A percentile compares a stretch with the other conserved stretches of the same genome.
phyloP scores from a whole-genome alignment of 2,797 vertebrate genomes.

The Holocentrus rufus region DNA sequence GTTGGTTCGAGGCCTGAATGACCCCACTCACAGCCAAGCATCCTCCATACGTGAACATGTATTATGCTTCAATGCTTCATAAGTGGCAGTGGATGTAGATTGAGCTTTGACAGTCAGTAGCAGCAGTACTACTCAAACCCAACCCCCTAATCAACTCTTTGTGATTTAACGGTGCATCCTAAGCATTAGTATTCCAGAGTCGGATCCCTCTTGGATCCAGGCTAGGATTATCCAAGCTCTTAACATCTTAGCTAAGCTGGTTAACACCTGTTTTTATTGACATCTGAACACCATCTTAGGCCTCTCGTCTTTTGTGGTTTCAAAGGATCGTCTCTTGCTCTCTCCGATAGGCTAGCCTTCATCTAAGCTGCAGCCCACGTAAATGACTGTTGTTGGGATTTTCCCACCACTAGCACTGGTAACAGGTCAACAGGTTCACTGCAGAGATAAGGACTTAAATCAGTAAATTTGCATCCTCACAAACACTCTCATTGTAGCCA shows the following conservation, averaged over 20 bases:
- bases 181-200: slow-evolving; percentile 80
- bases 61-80: slow-evolving; percentile 36
- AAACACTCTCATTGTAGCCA: slow-evolving; percentile 9
- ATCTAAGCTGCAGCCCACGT: slow-evolving; percentile 45
- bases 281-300: slow-evolving; percentile 72
- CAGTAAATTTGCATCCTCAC: slow-evolving; percentile 30
- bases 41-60: slow-evolving; percentile 13
- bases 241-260: slow-evolving; percentile 83
- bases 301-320: slow-evolving; percentile 61
- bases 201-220: slow-evolving; percentile 73
- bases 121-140: slow-evolving; percentile 44
- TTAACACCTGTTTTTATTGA: slow-evolving; percentile 88
- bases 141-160: slow-evolving; percentile 67
- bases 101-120: slow-evolving; percentile 48
- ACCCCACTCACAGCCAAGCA: not conserved
- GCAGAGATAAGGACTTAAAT: slow-evolving; percentile 25
- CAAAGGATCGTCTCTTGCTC: slow-evolving; percentile 64
- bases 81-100: slow-evolving; percentile 54
- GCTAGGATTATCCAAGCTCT: slow-evolving; percentile 81
- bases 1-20: not conserved
- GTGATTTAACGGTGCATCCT: slow-evolving; percentile 65
- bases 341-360: slow-evolving; percentile 40
- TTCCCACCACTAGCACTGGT: slow-evolving; percentile 47
- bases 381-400: slow-evolving; percentile 27
- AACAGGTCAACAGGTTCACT: slow-evolving; percentile 40